Base-by-base conservation (phyloP, 2,113 vertebrate species). In the Toxostoma redivivum region DNA sequence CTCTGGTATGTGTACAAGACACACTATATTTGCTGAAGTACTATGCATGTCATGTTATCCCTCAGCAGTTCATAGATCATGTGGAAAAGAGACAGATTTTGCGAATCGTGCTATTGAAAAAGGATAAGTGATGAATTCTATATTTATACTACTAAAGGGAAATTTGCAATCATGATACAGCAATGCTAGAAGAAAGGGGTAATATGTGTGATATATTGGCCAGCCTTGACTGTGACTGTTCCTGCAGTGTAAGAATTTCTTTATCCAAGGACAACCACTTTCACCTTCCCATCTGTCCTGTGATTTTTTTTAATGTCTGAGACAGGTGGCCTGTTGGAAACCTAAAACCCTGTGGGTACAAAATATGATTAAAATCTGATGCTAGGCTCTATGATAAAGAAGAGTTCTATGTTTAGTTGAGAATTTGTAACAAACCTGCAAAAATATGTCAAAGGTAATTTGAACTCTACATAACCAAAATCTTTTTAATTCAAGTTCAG, bases 261-360 rank as follows among this genome's bases (percentile, higher is more conserved):
- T 98, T 98, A 98, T 98, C 98, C 98, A 99, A 98, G 98, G 98
- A 98, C 98, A 98, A 97, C 97, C 97, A 97, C 96, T 98, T 98
- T 98, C 98, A 98, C 98, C 98, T 98, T 98, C 97, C 98, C 98
- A 99, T 99, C 98, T 99, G 98, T 98, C 98, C 98, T 98, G 98
- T 98, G 98, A 98, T 98, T 98, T 98, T 98, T 98, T 98, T 97
- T 98, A 98, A 98, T 98, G 98, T 98, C 98, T 98, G 96, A 98
- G 98, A 99, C 98, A 99, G 98, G 98, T 98, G 98, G 98, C 97
- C 96, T 98, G 98, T 98, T 98, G 97, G 97, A 98, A 98, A 98
- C 97, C 97, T 98, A 98, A 98, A 98, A 98, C 97, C 98, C 98
- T 98, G 94, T 95, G 98, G 98, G 98, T 98, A 98, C 97, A 96